Conservation (phyloP, 2,888 invertebrate species). For the Xylota sylvarum region DNA sequence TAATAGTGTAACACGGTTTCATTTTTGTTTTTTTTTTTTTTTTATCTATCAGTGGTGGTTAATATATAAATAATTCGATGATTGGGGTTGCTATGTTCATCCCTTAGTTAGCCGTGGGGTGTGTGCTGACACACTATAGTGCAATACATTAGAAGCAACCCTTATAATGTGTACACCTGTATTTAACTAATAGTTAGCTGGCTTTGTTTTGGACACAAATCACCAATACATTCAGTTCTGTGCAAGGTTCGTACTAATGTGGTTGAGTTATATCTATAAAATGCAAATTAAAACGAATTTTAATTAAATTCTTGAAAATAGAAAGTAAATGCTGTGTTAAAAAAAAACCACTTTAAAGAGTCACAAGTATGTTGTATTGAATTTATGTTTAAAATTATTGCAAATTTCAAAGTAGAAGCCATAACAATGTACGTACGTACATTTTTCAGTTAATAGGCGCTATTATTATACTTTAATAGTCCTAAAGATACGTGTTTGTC, state of each 20-base stretch:
- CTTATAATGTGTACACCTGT: constrained; percentile 35
- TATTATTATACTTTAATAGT: neutral
- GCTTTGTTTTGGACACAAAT: constrained; percentile 63
- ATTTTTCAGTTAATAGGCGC: neutral
- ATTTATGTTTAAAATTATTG: constrained; percentile 9
- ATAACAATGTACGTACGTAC: constrained; percentile 21
- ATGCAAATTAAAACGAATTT: constrained; percentile 55
- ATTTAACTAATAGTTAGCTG: constrained; percentile 10
- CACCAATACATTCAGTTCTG: constrained; percentile 48
- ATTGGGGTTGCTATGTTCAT: constrained; percentile 54
- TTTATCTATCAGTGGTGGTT: constrained; percentile 50
- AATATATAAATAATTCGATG: constrained; percentile 16
- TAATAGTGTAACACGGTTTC: constrained; percentile 25
- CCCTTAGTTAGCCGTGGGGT: constrained; percentile 31
- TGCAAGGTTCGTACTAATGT: constrained; percentile 37
- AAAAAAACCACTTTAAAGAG: constrained; percentile 3
- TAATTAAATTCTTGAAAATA: constrained; percentile 36
- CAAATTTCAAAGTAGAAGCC: constrained; percentile 42
- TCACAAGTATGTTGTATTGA: constrained; percentile 1
- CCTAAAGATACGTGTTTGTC: constrained; percentile 5
- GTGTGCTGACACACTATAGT: constrained; percentile 17
- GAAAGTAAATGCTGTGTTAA: constrained; percentile 28
- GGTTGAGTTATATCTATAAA: constrained; percentile 38
- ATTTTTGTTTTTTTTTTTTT: constrained; percentile 19
- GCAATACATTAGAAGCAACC: constrained; percentile 44